A percentile compares a stretch with the other conserved stretches of the same genome.
phyloP scores from a whole-genome alignment of 1,140 invertebrate species.

The Nasonia giraulti region DNA sequence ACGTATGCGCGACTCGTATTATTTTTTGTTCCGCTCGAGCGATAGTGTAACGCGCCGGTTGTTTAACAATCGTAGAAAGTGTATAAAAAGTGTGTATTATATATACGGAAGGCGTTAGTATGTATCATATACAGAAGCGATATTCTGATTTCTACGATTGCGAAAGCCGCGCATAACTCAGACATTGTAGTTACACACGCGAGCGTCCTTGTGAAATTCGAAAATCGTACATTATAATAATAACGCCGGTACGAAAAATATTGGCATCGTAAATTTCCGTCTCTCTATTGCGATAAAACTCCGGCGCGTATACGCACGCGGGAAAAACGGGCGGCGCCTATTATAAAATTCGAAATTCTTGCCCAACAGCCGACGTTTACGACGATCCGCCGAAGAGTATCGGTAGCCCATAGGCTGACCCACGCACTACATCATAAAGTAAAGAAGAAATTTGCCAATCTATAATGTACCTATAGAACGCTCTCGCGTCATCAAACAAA shows the following conservation, averaged over 20 bases:
- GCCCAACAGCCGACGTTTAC: not conserved
- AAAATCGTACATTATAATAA: not conserved
- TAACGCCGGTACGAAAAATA: not conserved
- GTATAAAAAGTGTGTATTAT: not conserved
- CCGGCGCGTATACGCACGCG: too few species aligned
- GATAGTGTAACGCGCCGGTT: too few species aligned
- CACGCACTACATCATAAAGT: too few species aligned
- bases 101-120: not conserved
- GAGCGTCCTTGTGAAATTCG: not conserved
- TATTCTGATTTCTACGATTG: not conserved
- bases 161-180: not conserved
- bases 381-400: not conserved
- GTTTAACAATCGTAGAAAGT: not conserved
- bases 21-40: too few species aligned
- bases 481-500: too few species aligned
- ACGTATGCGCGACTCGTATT: too few species aligned
- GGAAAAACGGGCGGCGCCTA: not conserved
- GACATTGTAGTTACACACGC: too few species aligned
- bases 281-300: not conserved
- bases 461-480: too few species aligned
- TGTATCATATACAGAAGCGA: not conserved
- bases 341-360: not conserved
- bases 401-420: too few species aligned
- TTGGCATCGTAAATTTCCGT: not conserved
- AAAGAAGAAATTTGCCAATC: too few species aligned